Evolutionary conservation across 2,888 invertebrate genomes (phyloP), one percentile per base, ranked within the genome.

Genomic region (Caenorhabditis zanzibari): DNA sequence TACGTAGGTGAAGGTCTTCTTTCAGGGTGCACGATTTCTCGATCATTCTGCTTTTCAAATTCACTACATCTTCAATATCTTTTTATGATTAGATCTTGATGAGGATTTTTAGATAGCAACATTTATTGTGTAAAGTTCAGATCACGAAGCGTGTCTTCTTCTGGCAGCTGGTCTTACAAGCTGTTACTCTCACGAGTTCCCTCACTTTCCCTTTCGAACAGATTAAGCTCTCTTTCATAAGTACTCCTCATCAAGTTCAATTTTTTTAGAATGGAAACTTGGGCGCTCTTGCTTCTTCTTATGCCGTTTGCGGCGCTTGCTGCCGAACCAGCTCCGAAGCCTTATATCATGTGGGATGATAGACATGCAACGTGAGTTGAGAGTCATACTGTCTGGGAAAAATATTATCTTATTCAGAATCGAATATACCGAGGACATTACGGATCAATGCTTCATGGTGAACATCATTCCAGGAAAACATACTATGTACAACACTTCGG

Each of bases 251-350:
- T n/a, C n/a, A n/a, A 32, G 4, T 32, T 32, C 32, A 32, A 32
- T 7, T 32, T 6, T 32, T 58, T 58, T 35, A 58, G 58, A 19
- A 58, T 58, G 58, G 19, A 32, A 58, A 32, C 35, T 58, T n/a
- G 58, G 58, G 35, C 9, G 5, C 16, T 35, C 28, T n/a, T 16
- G 0, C 9, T 58, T 16, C 58, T 58, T 32, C 19, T 58, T 9
- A 19, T 19, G n/a, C 35, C 58, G 7, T 9, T 58, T 16, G 28
- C 28, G 6, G 16, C 38, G 7, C 12, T 38, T 12, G 12, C 9
- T 49, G 19, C 7, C 12, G 22, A 26, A 12, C 24, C 54, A 2
- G 14, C 24, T 26, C 24, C 10, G 2, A 10, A 54, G 54, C 54
- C 54, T 10, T 54, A 22, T 22, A 14, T 54, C 12, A 24, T 54